phyloP scores from a whole-genome alignment of 1,140 invertebrate species.

The Sarcophaga peregrina region DNA sequence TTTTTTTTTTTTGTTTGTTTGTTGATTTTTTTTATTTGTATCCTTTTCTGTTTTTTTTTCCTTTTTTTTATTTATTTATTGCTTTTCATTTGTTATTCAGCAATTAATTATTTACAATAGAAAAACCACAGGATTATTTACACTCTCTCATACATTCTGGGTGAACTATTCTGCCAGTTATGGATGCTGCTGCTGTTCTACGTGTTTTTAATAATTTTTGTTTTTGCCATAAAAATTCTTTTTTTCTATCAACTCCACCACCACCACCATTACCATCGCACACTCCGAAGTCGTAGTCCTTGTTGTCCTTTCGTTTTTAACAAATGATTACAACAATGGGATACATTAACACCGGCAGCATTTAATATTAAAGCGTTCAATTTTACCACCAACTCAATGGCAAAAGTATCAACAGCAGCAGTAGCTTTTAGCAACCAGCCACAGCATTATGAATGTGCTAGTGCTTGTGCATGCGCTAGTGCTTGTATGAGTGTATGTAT shows the following conservation, averaged over 20 bases:
- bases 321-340: slow-evolving; percentile 6
- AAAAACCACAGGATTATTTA: slow-evolving; percentile 6
- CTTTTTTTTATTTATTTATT: not conserved
- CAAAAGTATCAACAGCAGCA: not conserved
- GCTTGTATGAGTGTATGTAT: not conserved
- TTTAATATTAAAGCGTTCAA: not conserved
- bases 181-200: too few species aligned
- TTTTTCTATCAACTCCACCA: not conserved
- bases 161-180: not conserved
- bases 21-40: not conserved
- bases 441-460: not conserved
- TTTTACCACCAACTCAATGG: not conserved
- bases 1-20: not conserved
- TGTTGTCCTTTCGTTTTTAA: not conserved
- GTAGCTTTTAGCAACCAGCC: not conserved
- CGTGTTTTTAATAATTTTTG: not conserved
- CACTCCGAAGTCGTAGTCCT: too few species aligned
- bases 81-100: not conserved
- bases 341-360: slow-evolving; percentile 15
- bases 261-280: too few species aligned
- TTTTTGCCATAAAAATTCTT: not conserved
- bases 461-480: not conserved
- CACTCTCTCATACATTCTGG: not conserved
- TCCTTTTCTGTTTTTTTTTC: not conserved
- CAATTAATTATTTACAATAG: not conserved